Evolutionary conservation across 2,888 invertebrate species (phyloP).

Genomic region (Callinectes sapidus): DNA sequence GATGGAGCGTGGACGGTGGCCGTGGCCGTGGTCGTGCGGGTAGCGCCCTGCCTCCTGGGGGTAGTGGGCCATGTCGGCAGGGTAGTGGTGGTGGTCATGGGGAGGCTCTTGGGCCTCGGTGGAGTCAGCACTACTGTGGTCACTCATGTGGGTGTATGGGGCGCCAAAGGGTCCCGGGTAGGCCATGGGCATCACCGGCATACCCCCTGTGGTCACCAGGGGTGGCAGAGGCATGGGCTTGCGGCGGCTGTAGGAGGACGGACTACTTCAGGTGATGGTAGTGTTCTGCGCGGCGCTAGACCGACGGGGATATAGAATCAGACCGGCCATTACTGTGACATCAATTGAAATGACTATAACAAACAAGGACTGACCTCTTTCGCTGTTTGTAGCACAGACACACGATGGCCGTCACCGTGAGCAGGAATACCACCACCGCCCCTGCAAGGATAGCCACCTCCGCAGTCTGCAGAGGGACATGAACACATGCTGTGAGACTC

Average conservation of each 20-base stretch:
- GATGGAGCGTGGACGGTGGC: conserved; percentile 44
- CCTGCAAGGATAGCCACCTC: conserved; percentile 70
- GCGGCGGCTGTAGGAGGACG: conserved; percentile 51
- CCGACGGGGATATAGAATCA: not conserved
- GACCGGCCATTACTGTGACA: not conserved
- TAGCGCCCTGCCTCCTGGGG: conserved; percentile 44
- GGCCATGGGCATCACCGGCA: conserved; percentile 70
- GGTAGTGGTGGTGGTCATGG: conserved; percentile 61
- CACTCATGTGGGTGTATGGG: conserved; percentile 72
- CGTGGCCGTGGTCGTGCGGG: conserved; percentile 29
- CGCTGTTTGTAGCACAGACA: conserved; percentile 70
- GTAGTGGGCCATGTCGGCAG: conserved; percentile 42
- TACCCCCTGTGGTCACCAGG: conserved; percentile 52
- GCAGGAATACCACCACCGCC: conserved; percentile 70
- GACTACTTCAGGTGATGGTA: not conserved
- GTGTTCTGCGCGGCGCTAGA: no score
- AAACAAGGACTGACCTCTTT: conserved; percentile 60
- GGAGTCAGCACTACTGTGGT: conserved; percentile 71
- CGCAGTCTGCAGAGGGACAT: conserved; percentile 57
- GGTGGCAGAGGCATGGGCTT: conserved; percentile 69
- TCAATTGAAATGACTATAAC: not conserved
- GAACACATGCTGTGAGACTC: not conserved
- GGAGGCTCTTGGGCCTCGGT: conserved; percentile 51
- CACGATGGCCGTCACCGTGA: conserved; percentile 67
- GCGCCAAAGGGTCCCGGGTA: conserved; percentile 67